These are phyloP conservation scores for Eledone cirrhosa DNA, from an alignment of 2,888 invertebrate genomes.

Conservation along the genomic window DNA sequence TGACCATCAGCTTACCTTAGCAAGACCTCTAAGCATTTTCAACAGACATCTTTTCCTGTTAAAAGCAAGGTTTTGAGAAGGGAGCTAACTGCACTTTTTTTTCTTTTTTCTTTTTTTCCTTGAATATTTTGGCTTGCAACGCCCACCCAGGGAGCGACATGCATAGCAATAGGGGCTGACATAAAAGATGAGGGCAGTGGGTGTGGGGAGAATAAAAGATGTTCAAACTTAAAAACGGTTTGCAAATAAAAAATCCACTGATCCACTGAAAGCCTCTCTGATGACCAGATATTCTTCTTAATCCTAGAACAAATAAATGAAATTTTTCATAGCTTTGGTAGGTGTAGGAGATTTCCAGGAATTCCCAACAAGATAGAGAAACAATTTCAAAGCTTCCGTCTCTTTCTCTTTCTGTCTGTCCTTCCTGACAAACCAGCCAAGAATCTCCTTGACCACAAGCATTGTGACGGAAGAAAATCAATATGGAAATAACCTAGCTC, in stretches of 20 bases:
- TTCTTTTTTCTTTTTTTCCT: slow-evolving; percentile 15
- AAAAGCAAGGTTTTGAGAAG: slow-evolving; percentile 9
- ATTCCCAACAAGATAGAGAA: slow-evolving; percentile 24
- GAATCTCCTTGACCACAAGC: slow-evolving; percentile 28
- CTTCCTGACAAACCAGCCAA: slow-evolving; percentile 28
- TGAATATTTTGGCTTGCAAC: slow-evolving; percentile 21
- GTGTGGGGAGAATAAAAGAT: neutral
- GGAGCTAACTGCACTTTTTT: slow-evolving; percentile 18
- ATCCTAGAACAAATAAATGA: slow-evolving; percentile 23
- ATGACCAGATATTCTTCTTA: slow-evolving; percentile 16
- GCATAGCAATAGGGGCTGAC: slow-evolving; percentile 25
- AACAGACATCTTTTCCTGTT: slow-evolving; percentile 18
- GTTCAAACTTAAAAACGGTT: slow-evolving; percentile 23
- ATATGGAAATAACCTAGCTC: slow-evolving; percentile 28
- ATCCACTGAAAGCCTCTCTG: slow-evolving; percentile 11
- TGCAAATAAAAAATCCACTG: slow-evolving; percentile 19
- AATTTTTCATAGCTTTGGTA: slow-evolving; percentile 16
- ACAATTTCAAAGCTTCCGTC: slow-evolving; percentile 24
- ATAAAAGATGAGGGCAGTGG: slow-evolving; percentile 18
- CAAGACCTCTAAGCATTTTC: slow-evolving; percentile 16
- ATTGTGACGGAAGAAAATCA: slow-evolving; percentile 27
- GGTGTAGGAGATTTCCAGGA: slow-evolving; percentile 26
- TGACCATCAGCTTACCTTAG: slow-evolving; percentile 21
- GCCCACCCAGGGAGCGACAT: slow-evolving; percentile 25
- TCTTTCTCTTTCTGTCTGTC: slow-evolving; percentile 27